phyloP scores from a whole-genome alignment of 2,113 vertebrate genomes.

The Sinocyclocheilus anshuiensis region DNA sequence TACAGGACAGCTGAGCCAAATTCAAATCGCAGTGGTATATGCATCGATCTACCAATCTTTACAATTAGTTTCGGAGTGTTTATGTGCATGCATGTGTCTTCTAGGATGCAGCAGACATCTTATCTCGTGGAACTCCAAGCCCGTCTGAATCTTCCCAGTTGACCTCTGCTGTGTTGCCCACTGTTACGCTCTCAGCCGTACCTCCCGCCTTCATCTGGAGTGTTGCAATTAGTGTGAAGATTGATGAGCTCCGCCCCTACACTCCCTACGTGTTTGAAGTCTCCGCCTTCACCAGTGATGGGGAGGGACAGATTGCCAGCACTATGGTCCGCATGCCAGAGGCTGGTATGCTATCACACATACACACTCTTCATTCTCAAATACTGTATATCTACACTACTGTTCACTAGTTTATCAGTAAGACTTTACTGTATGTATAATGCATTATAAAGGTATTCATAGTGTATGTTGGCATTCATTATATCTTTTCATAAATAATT shows the following conservation, averaged over 20 bases:
- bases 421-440: too few species aligned
- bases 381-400: neutral
- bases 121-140: conserved; percentile 88
- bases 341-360: conserved; percentile 77
- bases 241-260: conserved; percentile 87
- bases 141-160: conserved; percentile 76
- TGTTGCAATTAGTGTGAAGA: conserved; percentile 86
- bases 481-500: too few species aligned
- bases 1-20: neutral
- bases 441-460: too few species aligned
- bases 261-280: conserved; percentile 96
- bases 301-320: conserved; percentile 91
- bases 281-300: conserved; percentile 90
- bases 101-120: conserved; percentile 91
- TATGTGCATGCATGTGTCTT: conserved; percentile 48
- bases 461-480: too few species aligned
- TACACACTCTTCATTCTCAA: neutral
- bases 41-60: neutral
- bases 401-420: too few species aligned
- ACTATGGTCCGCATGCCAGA: conserved; percentile 93
- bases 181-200: conserved; percentile 69
- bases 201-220: conserved; percentile 84
- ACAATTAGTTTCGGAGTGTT: neutral
- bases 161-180: conserved; percentile 66
- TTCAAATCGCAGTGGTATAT: neutral